Evolutionary conservation across 2,888 invertebrate genomes (phyloP).

Genomic region (Baccha elongata): DNA sequence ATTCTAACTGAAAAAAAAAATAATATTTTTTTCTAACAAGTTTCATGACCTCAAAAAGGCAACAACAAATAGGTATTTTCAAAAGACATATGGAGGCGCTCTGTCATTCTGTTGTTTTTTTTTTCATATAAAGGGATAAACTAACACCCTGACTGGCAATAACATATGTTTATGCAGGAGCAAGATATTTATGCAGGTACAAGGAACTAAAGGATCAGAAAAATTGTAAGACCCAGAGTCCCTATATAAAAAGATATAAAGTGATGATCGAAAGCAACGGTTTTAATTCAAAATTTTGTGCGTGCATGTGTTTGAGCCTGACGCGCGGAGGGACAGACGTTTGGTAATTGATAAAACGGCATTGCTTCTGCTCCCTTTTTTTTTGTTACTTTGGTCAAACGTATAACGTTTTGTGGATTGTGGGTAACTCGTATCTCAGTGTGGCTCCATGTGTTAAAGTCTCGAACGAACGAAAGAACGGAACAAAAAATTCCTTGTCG

Average conservation of each 20-base stretch:
- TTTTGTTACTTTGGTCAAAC: slow-evolving; percentile 34
- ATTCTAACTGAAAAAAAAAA: slow-evolving; percentile 4
- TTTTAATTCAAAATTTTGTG: slow-evolving; percentile 66
- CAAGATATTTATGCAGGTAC: slow-evolving; percentile 61
- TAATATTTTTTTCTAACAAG: slow-evolving; percentile 25
- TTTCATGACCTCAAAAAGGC: slow-evolving; percentile 45
- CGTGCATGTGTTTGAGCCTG: slow-evolving; percentile 51
- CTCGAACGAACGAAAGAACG: slow-evolving; percentile 13
- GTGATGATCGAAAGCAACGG: slow-evolving; percentile 73
- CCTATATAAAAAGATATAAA: slow-evolving; percentile 51
- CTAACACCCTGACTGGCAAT: slow-evolving; percentile 65
- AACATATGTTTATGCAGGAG: slow-evolving; percentile 67
- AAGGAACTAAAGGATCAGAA: slow-evolving; percentile 53
- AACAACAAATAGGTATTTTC: slow-evolving; percentile 32
- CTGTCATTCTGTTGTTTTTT: slow-evolving; percentile 34
- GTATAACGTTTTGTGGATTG: slow-evolving; percentile 64
- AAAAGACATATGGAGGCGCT: slow-evolving; percentile 69
- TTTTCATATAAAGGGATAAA: slow-evolving; percentile 53
- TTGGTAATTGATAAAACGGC: slow-evolving; percentile 72
- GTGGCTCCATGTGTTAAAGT: slow-evolving; percentile 63
- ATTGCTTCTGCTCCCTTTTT: slow-evolving; percentile 56
- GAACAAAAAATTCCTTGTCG: slow-evolving; percentile 33
- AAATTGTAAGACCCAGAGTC: slow-evolving; percentile 53
- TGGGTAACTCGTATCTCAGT: slow-evolving; percentile 50
- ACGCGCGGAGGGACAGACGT: slow-evolving; percentile 49